Base-by-base conservation (phyloP, 2,113 vertebrate species). In the Pelodiscus sinensis region DNA sequence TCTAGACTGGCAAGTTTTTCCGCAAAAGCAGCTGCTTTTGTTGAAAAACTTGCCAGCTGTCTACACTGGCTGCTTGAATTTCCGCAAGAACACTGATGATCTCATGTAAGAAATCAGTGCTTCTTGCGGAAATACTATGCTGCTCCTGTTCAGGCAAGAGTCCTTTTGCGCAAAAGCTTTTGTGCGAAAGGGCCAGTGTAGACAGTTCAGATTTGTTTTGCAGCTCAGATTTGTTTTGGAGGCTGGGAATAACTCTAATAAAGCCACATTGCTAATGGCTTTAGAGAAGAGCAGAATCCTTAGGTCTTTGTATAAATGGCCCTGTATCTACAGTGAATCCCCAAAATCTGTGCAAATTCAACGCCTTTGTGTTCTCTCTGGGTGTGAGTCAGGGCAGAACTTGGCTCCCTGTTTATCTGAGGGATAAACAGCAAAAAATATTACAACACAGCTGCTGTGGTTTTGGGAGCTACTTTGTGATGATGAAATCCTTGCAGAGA, bases 351-450 rank as follows among this genome's bases (percentile, higher is more conserved):
- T 77, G 38, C 73, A 9, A 12, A 27, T 82, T 87, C 0, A 2
- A 71, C 82, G 29, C 71, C 14, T n/a, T 1, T 1, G 1, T 19
- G 25, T 14, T 18, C 38, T 77, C 73, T 50, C 22, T 77, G 73
- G 27, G 6, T 0, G 50, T 85, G 62, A 12, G 31, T 8, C 27
- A 62, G 50, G 60, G 7, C n/a, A 29, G 15, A 12, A 73, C 68
- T 44, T 2, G 0, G 6, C 38, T 84, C 55, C 65, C 51, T 1
- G 15, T 50, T 87, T 75, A 56, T 56, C 25, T 0, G 1, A 24
- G 56, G 0, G 0, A 52, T 58, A 81, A n/a, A 12, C 31, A 44
- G 81, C 44, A 19, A 1, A 82, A 79, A 92, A 10, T 0, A 1
- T 68, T 78, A 68, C 38, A 50, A 2, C n/a, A 21, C 7, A 77